Conservation (phyloP, 2,888 invertebrate species). For the Endomychus coccineus region DNA sequence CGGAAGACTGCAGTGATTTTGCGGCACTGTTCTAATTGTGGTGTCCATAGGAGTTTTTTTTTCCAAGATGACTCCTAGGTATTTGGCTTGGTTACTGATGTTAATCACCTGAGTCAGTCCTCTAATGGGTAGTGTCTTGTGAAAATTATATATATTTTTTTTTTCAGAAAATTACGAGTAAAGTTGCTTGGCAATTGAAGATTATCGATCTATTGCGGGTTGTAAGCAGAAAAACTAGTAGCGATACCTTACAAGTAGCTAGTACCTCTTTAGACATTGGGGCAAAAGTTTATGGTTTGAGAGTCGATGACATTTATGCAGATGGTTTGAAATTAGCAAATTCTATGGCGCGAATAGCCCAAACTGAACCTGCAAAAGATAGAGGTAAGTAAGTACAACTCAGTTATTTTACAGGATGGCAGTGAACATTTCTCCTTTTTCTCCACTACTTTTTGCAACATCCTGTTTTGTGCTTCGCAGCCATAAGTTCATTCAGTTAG, state of each 20-base stretch:
- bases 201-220: slow-evolving; percentile 80
- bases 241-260: slow-evolving; percentile 69
- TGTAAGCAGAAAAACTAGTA: slow-evolving; percentile 61
- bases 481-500: neutral
- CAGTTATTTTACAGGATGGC: neutral
- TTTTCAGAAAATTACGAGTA: slow-evolving; percentile 73
- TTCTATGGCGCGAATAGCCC: slow-evolving; percentile 45
- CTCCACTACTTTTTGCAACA: neutral
- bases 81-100: no score
- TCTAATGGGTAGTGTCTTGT: no score
- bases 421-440: neutral
- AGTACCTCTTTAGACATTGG: slow-evolving; percentile 83
- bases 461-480: neutral
- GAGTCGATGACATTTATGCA: slow-evolving; percentile 78
- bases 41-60: no score
- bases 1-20: no score
- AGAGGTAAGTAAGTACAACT: slow-evolving; percentile 2
- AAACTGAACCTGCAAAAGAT: slow-evolving; percentile 13
- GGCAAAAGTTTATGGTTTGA: slow-evolving; percentile 76
- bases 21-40: no score
- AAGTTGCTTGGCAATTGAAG: slow-evolving; percentile 83
- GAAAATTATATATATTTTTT: no score
- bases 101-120: no score
- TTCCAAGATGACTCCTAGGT: no score
- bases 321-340: slow-evolving; percentile 74